Percentiles rank a stretch among this genome's conserved stretches.
phyloP scores from a whole-genome alignment of 2,888 invertebrate genomes.

The Leucophenga maculata region DNA sequence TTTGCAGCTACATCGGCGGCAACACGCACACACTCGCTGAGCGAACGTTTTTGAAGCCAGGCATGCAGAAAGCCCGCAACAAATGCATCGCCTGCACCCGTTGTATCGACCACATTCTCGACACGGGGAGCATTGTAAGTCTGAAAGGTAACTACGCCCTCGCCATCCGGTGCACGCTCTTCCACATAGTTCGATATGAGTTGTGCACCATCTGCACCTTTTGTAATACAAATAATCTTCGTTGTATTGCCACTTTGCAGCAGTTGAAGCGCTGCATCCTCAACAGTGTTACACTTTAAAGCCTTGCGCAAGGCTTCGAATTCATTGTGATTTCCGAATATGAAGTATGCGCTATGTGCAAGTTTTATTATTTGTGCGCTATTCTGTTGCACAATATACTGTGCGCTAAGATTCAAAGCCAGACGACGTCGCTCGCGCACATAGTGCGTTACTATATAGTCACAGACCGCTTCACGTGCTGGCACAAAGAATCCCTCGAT shows the following conservation, averaged over 20 bases:
- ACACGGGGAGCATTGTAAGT: conserved; percentile 70
- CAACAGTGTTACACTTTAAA: conserved; percentile 52
- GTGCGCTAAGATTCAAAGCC: conserved; percentile 75
- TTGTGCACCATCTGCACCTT: conserved; percentile 75
- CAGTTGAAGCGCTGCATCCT: conserved; percentile 49
- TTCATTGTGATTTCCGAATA: conserved; percentile 76
- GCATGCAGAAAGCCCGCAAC: conserved; percentile 76
- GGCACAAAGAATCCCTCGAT: conserved; percentile 77
- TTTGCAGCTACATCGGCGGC: conserved; percentile 72
- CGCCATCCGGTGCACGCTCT: conserved; percentile 49
- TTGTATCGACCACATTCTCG: conserved; percentile 74
- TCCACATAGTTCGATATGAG: conserved; percentile 70
- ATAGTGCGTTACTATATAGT: conserved; percentile 71
- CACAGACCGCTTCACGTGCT: conserved; percentile 72
- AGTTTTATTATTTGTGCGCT: conserved; percentile 71
- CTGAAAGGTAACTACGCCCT: conserved; percentile 51
- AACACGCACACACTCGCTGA: conserved; percentile 72
- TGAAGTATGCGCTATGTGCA: conserved; percentile 72
- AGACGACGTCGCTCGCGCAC: conserved; percentile 70
- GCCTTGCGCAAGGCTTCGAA: conserved; percentile 71
- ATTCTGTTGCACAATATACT: conserved; percentile 73
- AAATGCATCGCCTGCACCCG: conserved; percentile 77
- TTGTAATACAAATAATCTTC: conserved; percentile 77
- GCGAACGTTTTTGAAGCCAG: conserved; percentile 69
- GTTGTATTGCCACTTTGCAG: conserved; percentile 35